phyloP scores from a whole-genome alignment of 2,113 vertebrate genomes.

The Seriola dumerili region DNA sequence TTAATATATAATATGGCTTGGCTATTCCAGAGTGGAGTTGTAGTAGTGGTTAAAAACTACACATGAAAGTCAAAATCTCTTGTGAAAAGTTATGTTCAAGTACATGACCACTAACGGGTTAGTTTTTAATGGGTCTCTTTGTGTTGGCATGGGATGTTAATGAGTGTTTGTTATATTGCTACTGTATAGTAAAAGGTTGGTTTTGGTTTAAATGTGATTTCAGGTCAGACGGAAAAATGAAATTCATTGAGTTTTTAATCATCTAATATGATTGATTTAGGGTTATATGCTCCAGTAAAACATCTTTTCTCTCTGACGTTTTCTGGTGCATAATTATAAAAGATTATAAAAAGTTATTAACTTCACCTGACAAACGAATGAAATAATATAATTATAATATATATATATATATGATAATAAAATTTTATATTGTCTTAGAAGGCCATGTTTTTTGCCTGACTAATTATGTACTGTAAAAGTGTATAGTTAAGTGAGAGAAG shows the following conservation, averaged over 20 bases:
- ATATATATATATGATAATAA: no score
- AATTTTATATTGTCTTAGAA: no score
- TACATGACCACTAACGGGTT: neutral
- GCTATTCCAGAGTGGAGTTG: slow-evolving; percentile 19
- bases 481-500: neutral
- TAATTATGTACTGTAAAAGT: neutral
- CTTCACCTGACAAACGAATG: no score
- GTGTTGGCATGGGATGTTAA: no score
- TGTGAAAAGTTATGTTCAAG: neutral
- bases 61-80: neutral
- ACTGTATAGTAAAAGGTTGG: neutral
- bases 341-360: neutral
- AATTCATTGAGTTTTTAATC: neutral
- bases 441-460: no score
- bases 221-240: neutral
- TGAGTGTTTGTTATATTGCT: no score
- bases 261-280: neutral
- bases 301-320: neutral
- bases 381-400: neutral
- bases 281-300: neutral
- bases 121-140: slow-evolving; percentile 14
- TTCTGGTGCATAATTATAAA: neutral
- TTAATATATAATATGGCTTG: slow-evolving; percentile 24
- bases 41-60: neutral
- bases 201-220: no score